Evolutionary conservation across 2,888 invertebrate genomes (phyloP).

Genomic region (Pyrochroa serraticornis): DNA sequence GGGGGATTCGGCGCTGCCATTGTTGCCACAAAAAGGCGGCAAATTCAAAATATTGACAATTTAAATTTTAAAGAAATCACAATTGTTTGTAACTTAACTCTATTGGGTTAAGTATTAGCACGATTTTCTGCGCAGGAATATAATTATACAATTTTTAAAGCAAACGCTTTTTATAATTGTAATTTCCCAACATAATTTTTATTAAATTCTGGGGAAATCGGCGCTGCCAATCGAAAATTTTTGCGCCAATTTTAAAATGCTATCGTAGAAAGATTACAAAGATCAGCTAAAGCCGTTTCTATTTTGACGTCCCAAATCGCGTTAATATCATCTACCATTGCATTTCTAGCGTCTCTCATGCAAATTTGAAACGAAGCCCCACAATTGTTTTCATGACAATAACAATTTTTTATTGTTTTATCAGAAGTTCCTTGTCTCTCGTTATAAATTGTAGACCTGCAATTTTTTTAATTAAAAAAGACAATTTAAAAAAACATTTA

Average conservation of each 20-base stretch:
- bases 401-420: slow-evolving; percentile 6
- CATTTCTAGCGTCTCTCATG: background rate
- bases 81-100: no score
- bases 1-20: slow-evolving; percentile 5
- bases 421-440: background rate
- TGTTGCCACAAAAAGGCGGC: background rate
- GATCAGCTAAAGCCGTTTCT: background rate
- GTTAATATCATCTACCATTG: slow-evolving; percentile 2
- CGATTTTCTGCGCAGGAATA: no score
- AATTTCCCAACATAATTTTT: no score
- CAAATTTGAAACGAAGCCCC: slow-evolving; percentile 6
- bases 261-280: background rate
- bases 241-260: background rate
- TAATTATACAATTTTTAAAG: no score
- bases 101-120: no score
- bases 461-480: background rate
- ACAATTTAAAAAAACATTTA: background rate
- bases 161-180: no score
- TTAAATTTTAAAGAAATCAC: no score
- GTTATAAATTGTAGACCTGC: slow-evolving; percentile 9
- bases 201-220: background rate
- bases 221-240: background rate
- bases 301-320: background rate
- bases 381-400: background rate
- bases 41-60: no score